Conservation (phyloP, 1,140 invertebrate genomes). For the Drosophila novamexicana region DNA sequence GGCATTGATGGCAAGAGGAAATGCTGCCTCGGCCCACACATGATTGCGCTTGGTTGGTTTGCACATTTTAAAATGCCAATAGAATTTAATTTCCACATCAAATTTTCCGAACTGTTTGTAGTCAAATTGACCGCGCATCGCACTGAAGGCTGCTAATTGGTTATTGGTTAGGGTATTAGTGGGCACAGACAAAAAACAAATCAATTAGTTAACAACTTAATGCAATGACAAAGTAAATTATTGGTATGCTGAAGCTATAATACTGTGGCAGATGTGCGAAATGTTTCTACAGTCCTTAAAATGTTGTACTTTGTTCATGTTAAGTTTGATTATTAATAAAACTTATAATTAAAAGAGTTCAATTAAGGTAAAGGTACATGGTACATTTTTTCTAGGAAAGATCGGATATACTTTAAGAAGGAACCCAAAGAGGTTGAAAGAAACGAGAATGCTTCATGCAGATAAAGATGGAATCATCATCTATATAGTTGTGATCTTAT, state of each 20-base stretch:
- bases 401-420: no score
- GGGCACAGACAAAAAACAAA: conserved; percentile 2
- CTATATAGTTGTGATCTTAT: no score
- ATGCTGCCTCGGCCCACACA: conserved; percentile 23
- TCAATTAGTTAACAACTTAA: not conserved
- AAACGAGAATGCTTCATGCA: no score
- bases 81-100: conserved; percentile 14
- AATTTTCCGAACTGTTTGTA: conserved; percentile 34
- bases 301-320: no score
- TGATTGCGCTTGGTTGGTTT: conserved; percentile 12
- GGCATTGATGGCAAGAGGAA: conserved; percentile 23
- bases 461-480: no score
- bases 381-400: no score
- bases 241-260: not conserved
- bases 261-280: no score
- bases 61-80: conserved; percentile 1
- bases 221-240: not conserved
- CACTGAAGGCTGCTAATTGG: conserved; percentile 23
- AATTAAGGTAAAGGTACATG: no score
- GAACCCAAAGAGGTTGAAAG: no score
- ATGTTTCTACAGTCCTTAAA: no score
- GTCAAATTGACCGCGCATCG: conserved; percentile 23
- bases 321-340: no score
- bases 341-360: no score
- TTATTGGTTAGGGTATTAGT: not conserved